Evolutionary conservation across 2,888 invertebrate genomes (phyloP).

Genomic region (Mesopsocus fuscifrons): DNA sequence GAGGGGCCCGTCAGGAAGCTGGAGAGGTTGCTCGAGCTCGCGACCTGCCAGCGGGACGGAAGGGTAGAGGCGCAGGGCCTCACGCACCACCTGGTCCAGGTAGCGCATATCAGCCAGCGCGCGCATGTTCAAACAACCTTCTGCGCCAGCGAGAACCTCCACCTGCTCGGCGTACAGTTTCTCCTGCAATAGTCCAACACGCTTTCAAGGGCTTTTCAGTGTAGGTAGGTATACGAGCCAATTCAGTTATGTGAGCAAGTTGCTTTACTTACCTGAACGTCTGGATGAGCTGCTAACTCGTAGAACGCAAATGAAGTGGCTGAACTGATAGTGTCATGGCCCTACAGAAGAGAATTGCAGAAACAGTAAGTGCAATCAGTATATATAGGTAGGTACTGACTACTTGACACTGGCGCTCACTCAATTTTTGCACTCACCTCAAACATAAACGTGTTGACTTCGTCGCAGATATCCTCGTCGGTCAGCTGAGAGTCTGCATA

Average conservation of each 20-base stretch:
- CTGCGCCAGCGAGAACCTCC: no score
- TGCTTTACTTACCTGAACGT: conserved; percentile 3
- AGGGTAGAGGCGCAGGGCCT: conserved; percentile 1
- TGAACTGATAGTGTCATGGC: conserved; percentile 1
- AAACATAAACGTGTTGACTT: conserved; percentile 5
- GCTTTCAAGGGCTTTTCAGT: no score
- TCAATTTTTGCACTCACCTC: conserved; percentile 1
- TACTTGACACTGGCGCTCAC: no score
- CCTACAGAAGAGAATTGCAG: no score
- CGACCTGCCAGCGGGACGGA: conserved; percentile 4
- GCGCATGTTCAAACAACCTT: no score
- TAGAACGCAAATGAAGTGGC: conserved; percentile 5
- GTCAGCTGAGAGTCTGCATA: neutral
- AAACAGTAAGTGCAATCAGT: no score
- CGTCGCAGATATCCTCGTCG: conserved; percentile 3
- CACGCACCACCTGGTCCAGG: conserved; percentile 1
- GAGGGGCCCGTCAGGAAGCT: neutral
- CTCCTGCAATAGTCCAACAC: no score
- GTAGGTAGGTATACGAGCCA: no score
- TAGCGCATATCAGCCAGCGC: conserved; percentile 1
- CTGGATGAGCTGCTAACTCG: conserved; percentile 19
- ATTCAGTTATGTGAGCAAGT: no score
- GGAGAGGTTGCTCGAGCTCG: neutral
- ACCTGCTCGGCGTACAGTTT: conserved; percentile 2
- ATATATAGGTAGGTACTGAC: no score